Base-by-base conservation (phyloP, 2,113 vertebrate species). In the Nipponia nippon region DNA sequence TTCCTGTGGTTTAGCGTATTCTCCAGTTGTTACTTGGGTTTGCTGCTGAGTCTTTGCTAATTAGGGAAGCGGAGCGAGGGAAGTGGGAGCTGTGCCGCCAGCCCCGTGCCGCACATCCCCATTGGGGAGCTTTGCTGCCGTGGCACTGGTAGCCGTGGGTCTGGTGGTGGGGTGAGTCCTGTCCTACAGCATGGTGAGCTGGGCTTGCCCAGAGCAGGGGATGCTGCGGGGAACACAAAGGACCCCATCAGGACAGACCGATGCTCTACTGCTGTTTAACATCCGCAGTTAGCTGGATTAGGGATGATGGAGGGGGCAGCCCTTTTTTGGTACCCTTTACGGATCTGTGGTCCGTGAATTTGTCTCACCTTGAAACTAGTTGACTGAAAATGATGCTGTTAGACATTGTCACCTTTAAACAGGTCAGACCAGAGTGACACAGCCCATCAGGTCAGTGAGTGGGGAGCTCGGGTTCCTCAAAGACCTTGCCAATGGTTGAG, bases 31-130 rank as follows among this genome's bases (percentile, higher is more conserved):
- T 56, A 0, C 36, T 58, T 44, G 85, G 12, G 15, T 83, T 86
- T 87, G 38, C 42, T 10, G 5, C 38, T 0, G 19, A 75, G 61
- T 14, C 34, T 53, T 63, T 34, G 72, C 30, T 67, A 59, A 59
- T 69, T 13, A 63, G 44, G 29, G 61, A n/a, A 56, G 52, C 21
- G 52, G 36, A 85, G 40, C 0, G 2, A 59, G 69, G 23, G 77
- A 61, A 55, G 52, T 0, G 63, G 47, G 81, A 62, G 13, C 71
- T 55, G 40, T 77, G 70, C 20, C 0, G 2, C 47, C 40, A 25
- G 36, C 21, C 73, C 59, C 2, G 0, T 36, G 46, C 26, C 0
- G 0, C 1, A 1, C 0, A 0, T 46, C 36, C n/a, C 26, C 4
- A 0, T 1, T 21, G 21, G 36, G 47, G 25, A 56, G 3, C 38